A percentile compares a stretch with the other conserved stretches of the same genome.
Conservation (phyloP, 2,888 invertebrate species). For the Luperina nickerlii region DNA sequence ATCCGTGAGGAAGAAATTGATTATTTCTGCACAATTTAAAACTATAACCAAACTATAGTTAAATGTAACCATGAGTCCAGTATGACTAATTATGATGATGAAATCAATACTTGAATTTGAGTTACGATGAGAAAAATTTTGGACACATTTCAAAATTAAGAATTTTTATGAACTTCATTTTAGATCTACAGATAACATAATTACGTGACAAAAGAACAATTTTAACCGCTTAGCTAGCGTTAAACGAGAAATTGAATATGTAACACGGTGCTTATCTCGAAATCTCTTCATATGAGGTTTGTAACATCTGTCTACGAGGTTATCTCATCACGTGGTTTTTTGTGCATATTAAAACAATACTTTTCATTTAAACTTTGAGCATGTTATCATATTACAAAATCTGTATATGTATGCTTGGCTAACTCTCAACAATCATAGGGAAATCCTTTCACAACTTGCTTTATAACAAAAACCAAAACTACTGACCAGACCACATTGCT, state of each 20-base stretch:
- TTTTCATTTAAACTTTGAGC: background rate
- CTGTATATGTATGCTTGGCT: background rate
- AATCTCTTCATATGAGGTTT: conserved; percentile 18
- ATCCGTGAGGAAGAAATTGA: too few relatives aligned
- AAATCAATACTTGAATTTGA: conserved; percentile 4
- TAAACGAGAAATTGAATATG: conserved; percentile 41
- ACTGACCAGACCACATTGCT: background rate
- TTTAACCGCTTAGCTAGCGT: conserved; percentile 13
- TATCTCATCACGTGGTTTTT: background rate
- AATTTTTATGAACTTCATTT: conserved; percentile 24
- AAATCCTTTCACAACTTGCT: background rate
- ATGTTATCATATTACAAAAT: conserved; percentile 5
- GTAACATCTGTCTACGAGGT: conserved; percentile 14
- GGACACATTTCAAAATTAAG: conserved; percentile 1
- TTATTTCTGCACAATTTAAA: background rate
- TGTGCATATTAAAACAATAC: conserved; percentile 12
- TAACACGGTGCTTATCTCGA: conserved; percentile 20
- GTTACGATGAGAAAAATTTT: conserved; percentile 15
- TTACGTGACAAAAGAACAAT: conserved; percentile 47
- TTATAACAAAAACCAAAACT: background rate
- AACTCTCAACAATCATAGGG: background rate
- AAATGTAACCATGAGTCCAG: background rate
- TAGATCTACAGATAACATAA: conserved; percentile 24
- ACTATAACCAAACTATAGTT: background rate
- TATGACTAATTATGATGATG: conserved; percentile 8